These are phyloP conservation scores for Aricia agestis DNA, from an alignment of 1,140 invertebrate species.

Conservation along the genomic window DNA sequence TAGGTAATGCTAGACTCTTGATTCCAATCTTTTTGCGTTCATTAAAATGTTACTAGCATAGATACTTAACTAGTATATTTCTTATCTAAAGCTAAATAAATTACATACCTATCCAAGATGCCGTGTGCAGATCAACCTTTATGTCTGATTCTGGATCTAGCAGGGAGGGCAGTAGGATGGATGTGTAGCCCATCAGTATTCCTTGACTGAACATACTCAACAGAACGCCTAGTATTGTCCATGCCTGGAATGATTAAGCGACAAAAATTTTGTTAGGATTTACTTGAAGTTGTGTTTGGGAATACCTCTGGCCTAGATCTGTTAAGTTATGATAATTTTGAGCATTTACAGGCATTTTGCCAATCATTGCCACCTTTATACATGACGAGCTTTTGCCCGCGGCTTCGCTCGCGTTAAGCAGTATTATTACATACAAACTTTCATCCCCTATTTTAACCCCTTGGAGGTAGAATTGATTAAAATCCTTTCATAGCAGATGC, in stretches of 20 bases:
- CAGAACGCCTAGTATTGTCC: conserved; percentile 43
- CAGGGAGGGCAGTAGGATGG: conserved; percentile 42
- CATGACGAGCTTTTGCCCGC: too few relatives aligned
- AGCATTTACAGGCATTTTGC: too few relatives aligned
- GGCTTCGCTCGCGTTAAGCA: too few relatives aligned
- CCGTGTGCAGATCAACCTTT: conserved; percentile 38
- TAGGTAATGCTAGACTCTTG: background rate
- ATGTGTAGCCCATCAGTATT: conserved; percentile 45
- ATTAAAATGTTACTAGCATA: background rate
- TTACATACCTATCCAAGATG: conserved; percentile 47
- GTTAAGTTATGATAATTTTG: too few relatives aligned
- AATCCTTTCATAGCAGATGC: too few relatives aligned
- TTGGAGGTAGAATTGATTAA: too few relatives aligned
- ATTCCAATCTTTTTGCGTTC: background rate
- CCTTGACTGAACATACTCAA: conserved; percentile 48
- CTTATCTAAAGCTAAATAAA: background rate
- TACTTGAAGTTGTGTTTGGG: too few relatives aligned
- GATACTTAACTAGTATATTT: background rate
- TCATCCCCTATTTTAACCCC: too few relatives aligned
- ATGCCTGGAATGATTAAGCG: conserved; percentile 34
- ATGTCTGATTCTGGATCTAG: conserved; percentile 41
- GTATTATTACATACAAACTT: too few relatives aligned
- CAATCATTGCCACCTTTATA: too few relatives aligned
- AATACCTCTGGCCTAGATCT: too few relatives aligned
- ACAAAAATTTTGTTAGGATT: too few relatives aligned